phyloP scores from a whole-genome alignment of 1,140 invertebrate genomes.

The Bombus turneri region DNA sequence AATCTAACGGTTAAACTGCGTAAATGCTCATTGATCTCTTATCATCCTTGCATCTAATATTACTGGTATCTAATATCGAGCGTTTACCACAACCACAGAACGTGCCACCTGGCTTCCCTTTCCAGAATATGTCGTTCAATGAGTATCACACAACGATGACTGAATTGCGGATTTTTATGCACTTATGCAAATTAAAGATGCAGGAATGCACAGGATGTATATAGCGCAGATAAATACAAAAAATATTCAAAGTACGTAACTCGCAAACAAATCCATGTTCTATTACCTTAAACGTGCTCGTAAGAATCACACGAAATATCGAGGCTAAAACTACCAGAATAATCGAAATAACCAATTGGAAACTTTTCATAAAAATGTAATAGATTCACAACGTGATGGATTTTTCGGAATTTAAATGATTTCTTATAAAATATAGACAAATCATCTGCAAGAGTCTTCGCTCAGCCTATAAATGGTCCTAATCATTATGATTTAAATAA shows the following conservation, averaged over 20 bases:
- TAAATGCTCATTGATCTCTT: not conserved
- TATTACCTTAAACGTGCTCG: not conserved
- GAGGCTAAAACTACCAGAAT: not conserved
- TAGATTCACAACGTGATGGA: not conserved
- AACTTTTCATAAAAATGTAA: not conserved
- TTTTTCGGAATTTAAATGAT: not conserved
- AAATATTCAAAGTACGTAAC: not conserved
- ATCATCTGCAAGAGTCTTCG: too few species aligned
- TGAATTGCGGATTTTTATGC: not conserved
- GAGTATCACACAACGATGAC: not conserved
- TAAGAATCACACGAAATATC: not conserved
- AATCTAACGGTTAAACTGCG: not conserved
- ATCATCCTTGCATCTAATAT: too few species aligned
- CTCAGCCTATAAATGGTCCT: too few species aligned
- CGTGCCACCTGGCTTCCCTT: not conserved
- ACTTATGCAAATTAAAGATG: not conserved
- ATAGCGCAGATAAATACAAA: not conserved
- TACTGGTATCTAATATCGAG: not conserved
- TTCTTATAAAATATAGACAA: not conserved
- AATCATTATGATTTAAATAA: too few species aligned
- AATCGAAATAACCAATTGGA: not conserved
- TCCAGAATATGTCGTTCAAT: too few species aligned
- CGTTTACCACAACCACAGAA: too few species aligned
- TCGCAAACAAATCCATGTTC: not conserved
- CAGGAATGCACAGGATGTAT: not conserved